phyloP scores from a whole-genome alignment of 2,113 vertebrate genomes.

The Monopterus albus region DNA sequence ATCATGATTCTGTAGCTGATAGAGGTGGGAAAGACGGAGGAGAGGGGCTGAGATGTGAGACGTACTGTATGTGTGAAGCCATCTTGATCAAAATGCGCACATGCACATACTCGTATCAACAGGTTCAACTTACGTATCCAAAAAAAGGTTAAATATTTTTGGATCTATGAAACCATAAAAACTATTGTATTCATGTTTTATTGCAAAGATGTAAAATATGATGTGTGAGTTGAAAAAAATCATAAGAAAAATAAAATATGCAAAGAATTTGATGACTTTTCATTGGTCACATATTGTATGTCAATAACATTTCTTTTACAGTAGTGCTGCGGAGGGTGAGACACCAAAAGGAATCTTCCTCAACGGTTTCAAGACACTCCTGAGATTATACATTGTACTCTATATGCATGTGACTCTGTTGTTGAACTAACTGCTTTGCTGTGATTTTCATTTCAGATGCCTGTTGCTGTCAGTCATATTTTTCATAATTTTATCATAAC shows the following conservation, averaged over 20 bases:
- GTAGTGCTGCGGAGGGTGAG: background rate
- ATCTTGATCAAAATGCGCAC: conserved; percentile 86
- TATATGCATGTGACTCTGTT: background rate
- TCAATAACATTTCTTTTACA: background rate
- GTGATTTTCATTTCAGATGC: background rate
- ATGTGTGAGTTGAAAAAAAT: conserved; percentile 97
- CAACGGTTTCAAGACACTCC: background rate
- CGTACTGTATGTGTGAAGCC: conserved; percentile 83
- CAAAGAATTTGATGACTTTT: conserved; percentile 93
- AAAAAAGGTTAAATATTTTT: conserved; percentile 95
- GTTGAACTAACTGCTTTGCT: background rate
- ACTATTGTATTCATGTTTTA: conserved; percentile 99
- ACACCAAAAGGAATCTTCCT: background rate
- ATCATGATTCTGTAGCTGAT: conserved; percentile 95
- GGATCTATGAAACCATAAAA: conserved; percentile 98
- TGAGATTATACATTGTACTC: background rate
- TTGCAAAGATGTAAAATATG: conserved; percentile 99
- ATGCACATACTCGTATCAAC: conserved; percentile 77
- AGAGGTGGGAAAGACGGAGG: conserved; percentile 68
- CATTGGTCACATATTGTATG: conserved; percentile 36
- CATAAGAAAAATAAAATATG: conserved; percentile 95
- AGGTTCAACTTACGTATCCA: conserved; percentile 79
- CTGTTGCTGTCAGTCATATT: too few species aligned
- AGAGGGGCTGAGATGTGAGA: conserved; percentile 61
- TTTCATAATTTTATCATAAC: too few species aligned